Evolutionary conservation across 2,113 vertebrate species (phyloP).

Genomic region (Etheostoma spectabile): DNA sequence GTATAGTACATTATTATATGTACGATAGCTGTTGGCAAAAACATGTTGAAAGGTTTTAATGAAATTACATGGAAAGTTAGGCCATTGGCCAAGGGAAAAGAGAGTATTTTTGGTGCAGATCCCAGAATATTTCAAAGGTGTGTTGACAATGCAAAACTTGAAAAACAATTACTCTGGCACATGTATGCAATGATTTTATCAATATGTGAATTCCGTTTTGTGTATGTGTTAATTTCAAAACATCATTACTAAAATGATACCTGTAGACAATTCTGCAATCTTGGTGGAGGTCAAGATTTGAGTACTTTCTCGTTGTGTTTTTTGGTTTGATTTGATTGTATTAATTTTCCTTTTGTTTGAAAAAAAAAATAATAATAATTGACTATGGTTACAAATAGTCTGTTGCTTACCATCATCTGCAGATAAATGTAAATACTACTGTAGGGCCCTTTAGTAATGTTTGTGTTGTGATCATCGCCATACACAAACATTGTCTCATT

Average conservation of each 20-base stretch:
- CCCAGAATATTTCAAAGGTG: not conserved
- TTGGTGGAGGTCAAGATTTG: not conserved
- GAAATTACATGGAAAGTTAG: not conserved
- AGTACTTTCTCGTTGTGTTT: not conserved
- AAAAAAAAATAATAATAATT: conserved; percentile 1
- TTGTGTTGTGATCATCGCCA: conserved; percentile 70
- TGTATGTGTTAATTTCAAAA: not conserved
- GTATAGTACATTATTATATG: not conserved
- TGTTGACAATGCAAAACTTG: not conserved
- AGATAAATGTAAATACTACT: conserved; percentile 32
- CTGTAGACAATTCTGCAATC: not conserved
- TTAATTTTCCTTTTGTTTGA: conserved; percentile 9
- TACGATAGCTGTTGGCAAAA: not conserved
- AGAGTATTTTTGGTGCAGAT: not conserved
- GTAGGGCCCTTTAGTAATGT: conserved; percentile 39
- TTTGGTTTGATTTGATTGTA: not conserved
- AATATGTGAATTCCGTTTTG: not conserved
- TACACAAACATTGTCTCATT: conserved; percentile 78
- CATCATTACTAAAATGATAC: not conserved
- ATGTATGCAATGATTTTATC: not conserved
- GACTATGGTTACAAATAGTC: conserved; percentile 5
- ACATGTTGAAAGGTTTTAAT: not conserved
- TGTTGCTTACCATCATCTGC: conserved; percentile 31
- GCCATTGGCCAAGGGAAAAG: not conserved
- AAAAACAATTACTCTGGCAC: not conserved